phyloP scores from a whole-genome alignment of 1,140 invertebrate genomes.

The Homarus americanus region DNA sequence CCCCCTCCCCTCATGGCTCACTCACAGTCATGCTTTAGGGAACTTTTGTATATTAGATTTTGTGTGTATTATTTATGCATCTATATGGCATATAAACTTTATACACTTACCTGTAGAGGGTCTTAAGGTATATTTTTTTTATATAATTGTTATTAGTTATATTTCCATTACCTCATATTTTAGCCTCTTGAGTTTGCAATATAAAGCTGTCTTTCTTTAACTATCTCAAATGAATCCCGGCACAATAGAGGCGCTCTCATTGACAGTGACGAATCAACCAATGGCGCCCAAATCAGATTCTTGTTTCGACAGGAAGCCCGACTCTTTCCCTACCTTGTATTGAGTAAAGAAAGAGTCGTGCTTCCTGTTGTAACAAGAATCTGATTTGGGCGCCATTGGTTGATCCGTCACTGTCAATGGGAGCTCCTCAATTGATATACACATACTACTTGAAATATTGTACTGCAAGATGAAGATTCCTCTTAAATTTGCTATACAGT shows the following conservation, averaged over 20 bases:
- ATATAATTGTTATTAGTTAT: slow-evolving; percentile 28
- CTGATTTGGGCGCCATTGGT: no score
- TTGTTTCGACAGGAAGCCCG: no score
- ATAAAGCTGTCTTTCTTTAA: slow-evolving; percentile 8
- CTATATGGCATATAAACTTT: slow-evolving; percentile 11
- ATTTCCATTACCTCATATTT: slow-evolving; percentile 40
- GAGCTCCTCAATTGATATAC: no score
- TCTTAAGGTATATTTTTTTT: slow-evolving; percentile 26
- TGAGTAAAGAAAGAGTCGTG: no score
- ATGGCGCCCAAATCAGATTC: no score
- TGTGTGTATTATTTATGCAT: slow-evolving; percentile 29
- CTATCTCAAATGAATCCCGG: neutral
- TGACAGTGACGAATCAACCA: no score
- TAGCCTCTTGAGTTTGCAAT: slow-evolving; percentile 39
- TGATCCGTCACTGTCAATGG: no score
- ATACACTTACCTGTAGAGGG: slow-evolving; percentile 36
- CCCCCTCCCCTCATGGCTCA: neutral
- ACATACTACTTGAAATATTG: neutral
- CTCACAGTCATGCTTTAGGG: neutral
- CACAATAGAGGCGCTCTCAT: no score
- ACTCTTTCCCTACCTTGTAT: no score
- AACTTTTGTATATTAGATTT: slow-evolving; percentile 17
- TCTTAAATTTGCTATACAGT: no score
- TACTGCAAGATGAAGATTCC: neutral
- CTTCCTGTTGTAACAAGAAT: no score